Evolutionary conservation across 1,140 invertebrate genomes (phyloP), one percentile per base, ranked within the genome.

Genomic region (Riptortus pedestris): DNA sequence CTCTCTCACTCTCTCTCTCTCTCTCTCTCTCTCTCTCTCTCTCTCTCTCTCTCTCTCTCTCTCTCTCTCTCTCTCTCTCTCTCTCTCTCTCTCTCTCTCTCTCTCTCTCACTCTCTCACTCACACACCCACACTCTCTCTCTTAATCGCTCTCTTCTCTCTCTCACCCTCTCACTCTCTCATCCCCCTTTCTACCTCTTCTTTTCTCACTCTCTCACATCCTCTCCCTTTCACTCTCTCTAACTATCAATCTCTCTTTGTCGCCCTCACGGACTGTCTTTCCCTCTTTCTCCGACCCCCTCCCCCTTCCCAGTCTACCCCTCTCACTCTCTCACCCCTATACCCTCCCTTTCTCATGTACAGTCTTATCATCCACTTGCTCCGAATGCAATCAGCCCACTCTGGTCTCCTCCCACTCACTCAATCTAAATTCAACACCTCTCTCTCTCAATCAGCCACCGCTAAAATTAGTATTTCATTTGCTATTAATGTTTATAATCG

Each of bases 401-500:
- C 51, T 57, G 27, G 29, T 2, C 20, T 31, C 29, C 28, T 58
- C 52, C 51, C 28, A 22, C 55, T 65, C 28, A 31, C 63, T 48
- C 31, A 7, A 5, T 38, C 31, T n/a, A n/a, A n/a, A n/a, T n/a
- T 38, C 63, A 29, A 28, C 47, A 0, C 59, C 63, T 64, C 63
- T 38, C 63, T 59, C 29, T 64, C 51, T 64, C 52, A 31, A 51
- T 59, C 63, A 1, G 28, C 48, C 38, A n/a, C n/a, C n/a, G n/a
- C n/a, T n/a, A n/a, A n/a, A n/a, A n/a, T n/a, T n/a, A n/a, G n/a
- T n/a, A n/a, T n/a, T n/a, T n/a, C n/a, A n/a, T n/a, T n/a, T n/a
- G n/a, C n/a, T n/a, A n/a, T n/a, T n/a, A n/a, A n/a, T n/a, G n/a
- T n/a, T n/a, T n/a, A n/a, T n/a, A n/a, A n/a, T 58, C 57, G 7